Percentiles rank a stretch among this genome's conserved stretches.
Conservation (phyloP, 2,888 invertebrate species). For the Ischnura elegans region DNA sequence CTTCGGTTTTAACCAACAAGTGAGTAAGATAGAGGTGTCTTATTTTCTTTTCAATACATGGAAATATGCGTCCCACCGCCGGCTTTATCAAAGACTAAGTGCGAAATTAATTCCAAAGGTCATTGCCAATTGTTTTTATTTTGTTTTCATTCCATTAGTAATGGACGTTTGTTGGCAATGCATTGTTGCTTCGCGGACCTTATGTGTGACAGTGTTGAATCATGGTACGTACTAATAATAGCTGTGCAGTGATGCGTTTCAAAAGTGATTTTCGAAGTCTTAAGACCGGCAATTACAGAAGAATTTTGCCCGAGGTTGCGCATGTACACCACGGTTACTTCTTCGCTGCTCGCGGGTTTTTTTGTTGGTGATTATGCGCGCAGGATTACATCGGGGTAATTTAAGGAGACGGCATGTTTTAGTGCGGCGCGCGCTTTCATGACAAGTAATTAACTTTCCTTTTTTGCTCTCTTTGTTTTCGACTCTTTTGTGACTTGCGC, state of each 20-base stretch:
- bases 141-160: neutral
- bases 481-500: neutral
- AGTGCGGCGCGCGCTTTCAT: constrained; percentile 3
- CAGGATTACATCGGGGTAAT: constrained; percentile 70
- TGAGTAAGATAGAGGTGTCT: too few relatives aligned
- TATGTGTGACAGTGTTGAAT: neutral
- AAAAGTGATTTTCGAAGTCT: constrained; percentile 10
- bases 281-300: neutral
- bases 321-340: constrained; percentile 78
- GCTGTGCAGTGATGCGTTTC: neutral
- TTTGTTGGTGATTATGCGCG: constrained; percentile 72
- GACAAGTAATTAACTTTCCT: constrained; percentile 17
- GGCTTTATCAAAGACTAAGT: neutral
- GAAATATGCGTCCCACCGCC: neutral
- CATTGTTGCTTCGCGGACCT: neutral
- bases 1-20: too few relatives aligned
- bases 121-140: neutral
- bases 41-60: neutral
- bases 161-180: neutral
- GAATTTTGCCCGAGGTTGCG: neutral
- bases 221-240: neutral
- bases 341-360: constrained; percentile 78
- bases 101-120: neutral
- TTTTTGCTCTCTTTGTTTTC: neutral
- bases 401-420: neutral